Conservation (phyloP, 2,888 invertebrate species). For the Unio delphinus region DNA sequence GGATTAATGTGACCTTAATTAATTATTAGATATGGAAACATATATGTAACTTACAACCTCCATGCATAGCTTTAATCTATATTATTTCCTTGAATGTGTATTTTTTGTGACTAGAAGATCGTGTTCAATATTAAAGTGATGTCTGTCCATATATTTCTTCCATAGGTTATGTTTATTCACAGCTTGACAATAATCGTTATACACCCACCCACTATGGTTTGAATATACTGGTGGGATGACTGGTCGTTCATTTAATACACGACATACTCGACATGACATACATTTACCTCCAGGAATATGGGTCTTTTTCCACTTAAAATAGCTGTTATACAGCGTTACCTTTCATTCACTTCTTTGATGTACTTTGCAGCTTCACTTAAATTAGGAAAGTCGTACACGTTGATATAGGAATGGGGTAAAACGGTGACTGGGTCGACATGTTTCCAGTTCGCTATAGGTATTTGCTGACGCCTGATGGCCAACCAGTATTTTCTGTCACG, state of each 20-base stretch:
- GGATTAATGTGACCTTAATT: too few relatives aligned
- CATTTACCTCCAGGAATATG: slow-evolving; percentile 25
- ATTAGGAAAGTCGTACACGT: slow-evolving; percentile 16
- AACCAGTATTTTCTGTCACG: slow-evolving; percentile 26
- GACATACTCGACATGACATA: slow-evolving; percentile 45
- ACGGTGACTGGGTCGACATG: slow-evolving; percentile 10
- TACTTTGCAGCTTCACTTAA: slow-evolving; percentile 16
- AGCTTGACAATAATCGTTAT: slow-evolving; percentile 34
- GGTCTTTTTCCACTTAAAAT: slow-evolving; percentile 18
- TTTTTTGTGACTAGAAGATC: too few relatives aligned
- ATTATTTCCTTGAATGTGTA: too few relatives aligned
- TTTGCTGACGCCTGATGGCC: slow-evolving; percentile 8
- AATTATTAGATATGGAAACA: too few relatives aligned
- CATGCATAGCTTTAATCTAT: too few relatives aligned
- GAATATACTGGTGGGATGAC: slow-evolving; percentile 30
- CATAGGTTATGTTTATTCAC: slow-evolving; percentile 18
- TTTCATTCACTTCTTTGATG: slow-evolving; percentile 19
- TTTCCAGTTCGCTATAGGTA: slow-evolving; percentile 21
- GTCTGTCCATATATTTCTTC: too few relatives aligned
- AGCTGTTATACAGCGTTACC: slow-evolving; percentile 19
- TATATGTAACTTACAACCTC: too few relatives aligned
- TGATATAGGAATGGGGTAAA: slow-evolving; percentile 21
- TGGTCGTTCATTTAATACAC: slow-evolving; percentile 39
- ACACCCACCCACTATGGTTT: slow-evolving; percentile 38
- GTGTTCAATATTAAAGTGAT: too few relatives aligned